These are phyloP conservation scores for Leptinotarsa haldemani DNA, from an alignment of 2,888 invertebrate species.

Conservation along the genomic window DNA sequence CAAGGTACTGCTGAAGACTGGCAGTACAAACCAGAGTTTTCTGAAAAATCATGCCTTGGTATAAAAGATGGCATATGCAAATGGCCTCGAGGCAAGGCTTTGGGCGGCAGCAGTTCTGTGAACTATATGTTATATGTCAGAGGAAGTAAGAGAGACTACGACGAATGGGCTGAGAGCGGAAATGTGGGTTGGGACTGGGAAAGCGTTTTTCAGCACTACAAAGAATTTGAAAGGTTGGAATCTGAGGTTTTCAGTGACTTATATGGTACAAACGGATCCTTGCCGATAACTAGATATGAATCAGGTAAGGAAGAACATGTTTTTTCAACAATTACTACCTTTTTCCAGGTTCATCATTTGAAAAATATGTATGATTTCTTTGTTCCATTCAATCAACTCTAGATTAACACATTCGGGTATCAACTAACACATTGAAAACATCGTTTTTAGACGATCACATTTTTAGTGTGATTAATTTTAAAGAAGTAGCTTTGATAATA, in stretches of 20 bases:
- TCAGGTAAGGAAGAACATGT: conserved; percentile 44
- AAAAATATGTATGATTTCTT: too few species aligned
- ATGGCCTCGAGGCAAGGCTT: conserved; percentile 72
- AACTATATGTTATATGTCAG: conserved; percentile 76
- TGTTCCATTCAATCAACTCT: too few species aligned
- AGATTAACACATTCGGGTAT: too few species aligned
- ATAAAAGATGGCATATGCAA: conserved; percentile 62
- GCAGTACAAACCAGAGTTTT: conserved; percentile 67
- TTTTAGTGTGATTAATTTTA: too few species aligned
- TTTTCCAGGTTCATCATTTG: too few species aligned
- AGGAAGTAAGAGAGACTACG: conserved; percentile 74
- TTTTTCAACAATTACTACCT: background rate
- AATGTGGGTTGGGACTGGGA: conserved; percentile 73
- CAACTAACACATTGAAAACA: too few species aligned
- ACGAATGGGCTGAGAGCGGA: conserved; percentile 72
- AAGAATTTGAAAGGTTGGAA: conserved; percentile 59
- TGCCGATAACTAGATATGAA: conserved; percentile 65
- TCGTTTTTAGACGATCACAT: too few species aligned
- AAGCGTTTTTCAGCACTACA: conserved; percentile 66
- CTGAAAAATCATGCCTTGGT: conserved; percentile 62
- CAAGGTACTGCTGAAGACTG: conserved; percentile 57
- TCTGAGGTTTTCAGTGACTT: conserved; percentile 54
- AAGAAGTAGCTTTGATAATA: too few species aligned
- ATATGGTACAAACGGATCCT: conserved; percentile 66
- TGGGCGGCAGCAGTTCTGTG: conserved; percentile 75